A percentile compares a stretch with the other conserved stretches of the same genome.
Evolutionary conservation across 2,797 vertebrate species (phyloP).

Genomic region (Clamator glandarius): DNA sequence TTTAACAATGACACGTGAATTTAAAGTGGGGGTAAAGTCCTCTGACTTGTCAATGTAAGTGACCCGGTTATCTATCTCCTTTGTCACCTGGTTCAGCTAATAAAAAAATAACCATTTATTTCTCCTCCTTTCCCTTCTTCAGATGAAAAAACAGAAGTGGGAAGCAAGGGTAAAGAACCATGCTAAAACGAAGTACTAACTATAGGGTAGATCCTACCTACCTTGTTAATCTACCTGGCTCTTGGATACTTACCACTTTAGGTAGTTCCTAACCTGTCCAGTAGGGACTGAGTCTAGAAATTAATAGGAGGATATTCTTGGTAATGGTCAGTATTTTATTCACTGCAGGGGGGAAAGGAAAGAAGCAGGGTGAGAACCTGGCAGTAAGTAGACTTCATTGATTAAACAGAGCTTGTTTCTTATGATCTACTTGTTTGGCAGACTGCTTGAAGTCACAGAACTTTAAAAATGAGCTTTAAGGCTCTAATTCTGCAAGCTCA

Average conservation of each 20-base stretch:
- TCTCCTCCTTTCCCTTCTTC: background rate
- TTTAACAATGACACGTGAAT: background rate
- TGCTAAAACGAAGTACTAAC: background rate
- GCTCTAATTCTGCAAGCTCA: background rate
- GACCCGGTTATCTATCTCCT: background rate
- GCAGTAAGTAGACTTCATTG: background rate
- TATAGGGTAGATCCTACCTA: background rate
- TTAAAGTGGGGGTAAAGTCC: background rate
- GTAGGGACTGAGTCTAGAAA: background rate
- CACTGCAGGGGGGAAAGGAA: background rate
- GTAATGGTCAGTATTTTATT: background rate
- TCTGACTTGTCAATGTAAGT: background rate
- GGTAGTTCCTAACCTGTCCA: background rate
- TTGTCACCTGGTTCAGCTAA: background rate
- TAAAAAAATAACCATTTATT: background rate
- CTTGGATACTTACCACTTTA: background rate
- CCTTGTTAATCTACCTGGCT: background rate
- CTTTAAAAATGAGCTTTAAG: constrained; percentile 6
- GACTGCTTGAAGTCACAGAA: background rate
- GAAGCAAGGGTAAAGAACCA: background rate
- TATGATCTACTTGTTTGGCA: background rate
- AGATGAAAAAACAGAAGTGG: background rate
- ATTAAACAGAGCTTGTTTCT: constrained; percentile 24
- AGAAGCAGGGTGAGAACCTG: background rate
- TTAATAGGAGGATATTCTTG: background rate